Percentiles rank a stretch among this genome's conserved stretches.
phyloP scores from a whole-genome alignment of 2,888 invertebrate genomes.

The Sesia bembeciformis region DNA sequence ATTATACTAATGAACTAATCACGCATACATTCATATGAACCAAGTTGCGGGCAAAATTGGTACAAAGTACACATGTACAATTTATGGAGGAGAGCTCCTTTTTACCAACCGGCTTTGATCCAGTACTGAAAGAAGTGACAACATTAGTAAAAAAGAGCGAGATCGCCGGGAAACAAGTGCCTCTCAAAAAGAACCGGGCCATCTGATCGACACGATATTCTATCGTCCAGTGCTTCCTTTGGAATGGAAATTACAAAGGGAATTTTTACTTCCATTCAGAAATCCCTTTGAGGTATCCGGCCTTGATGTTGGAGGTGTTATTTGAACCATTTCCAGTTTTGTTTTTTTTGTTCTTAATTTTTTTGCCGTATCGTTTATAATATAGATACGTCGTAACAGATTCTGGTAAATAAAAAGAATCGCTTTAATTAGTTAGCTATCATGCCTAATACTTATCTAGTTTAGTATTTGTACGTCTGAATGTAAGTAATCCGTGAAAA shows the following conservation, averaged over 20 bases:
- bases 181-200: slow-evolving; percentile 43
- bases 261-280: not conserved
- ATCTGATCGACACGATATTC: slow-evolving; percentile 33
- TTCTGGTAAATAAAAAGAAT: too few relatives aligned
- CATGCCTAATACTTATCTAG: too few relatives aligned
- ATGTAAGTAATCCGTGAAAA: too few relatives aligned
- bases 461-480: too few relatives aligned
- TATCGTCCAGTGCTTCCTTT: not conserved
- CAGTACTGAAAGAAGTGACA: slow-evolving; percentile 24
- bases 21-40: too few relatives aligned
- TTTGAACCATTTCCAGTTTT: not conserved
- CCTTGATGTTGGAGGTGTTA: not conserved
- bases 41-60: too few relatives aligned
- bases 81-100: not conserved
- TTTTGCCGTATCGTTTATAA: too few relatives aligned
- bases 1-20: too few relatives aligned
- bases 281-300: not conserved
- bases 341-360: too few relatives aligned
- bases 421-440: too few relatives aligned
- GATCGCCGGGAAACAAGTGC: slow-evolving; percentile 24
- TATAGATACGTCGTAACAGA: too few relatives aligned
- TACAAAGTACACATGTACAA: too few relatives aligned
- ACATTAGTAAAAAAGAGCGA: slow-evolving; percentile 26
- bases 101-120: not conserved
- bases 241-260: not conserved